Percentiles rank a stretch among this genome's conserved stretches.
Evolutionary conservation across 2,797 vertebrate species (phyloP).

Genomic region (Lithobates sylvaticus): DNA sequence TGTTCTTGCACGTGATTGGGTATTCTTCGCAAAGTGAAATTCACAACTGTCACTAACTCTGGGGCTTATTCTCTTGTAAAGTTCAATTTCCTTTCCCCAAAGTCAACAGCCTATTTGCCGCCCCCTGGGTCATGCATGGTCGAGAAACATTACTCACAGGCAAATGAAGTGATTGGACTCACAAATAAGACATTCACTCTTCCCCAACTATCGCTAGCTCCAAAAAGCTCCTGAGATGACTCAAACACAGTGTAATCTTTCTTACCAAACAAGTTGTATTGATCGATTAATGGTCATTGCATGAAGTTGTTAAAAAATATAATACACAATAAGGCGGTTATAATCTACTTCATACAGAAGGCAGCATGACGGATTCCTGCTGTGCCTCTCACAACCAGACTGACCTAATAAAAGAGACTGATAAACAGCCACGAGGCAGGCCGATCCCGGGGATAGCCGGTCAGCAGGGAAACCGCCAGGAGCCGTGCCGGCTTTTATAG

Average conservation of each 20-base stretch:
- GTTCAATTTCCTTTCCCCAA: too few species aligned
- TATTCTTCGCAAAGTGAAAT: too few species aligned
- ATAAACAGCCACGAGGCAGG: slow-evolving; percentile 3
- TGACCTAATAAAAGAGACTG: slow-evolving; percentile 27
- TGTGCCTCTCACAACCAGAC: slow-evolving; percentile 21
- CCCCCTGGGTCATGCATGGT: too few species aligned
- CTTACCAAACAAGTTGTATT: background rate
- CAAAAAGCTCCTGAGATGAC: background rate
- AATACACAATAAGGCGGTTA: background rate
- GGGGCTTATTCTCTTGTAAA: too few species aligned
- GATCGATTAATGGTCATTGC: too few species aligned
- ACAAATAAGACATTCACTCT: too few species aligned
- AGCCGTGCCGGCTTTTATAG: background rate
- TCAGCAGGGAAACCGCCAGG: background rate
- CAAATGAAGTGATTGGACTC: too few species aligned
- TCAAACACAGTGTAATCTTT: background rate
- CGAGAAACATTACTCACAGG: too few species aligned
- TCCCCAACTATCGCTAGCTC: background rate
- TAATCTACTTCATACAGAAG: slow-evolving; percentile 1
- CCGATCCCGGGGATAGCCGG: background rate
- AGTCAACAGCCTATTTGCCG: too few species aligned
- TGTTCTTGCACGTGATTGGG: too few species aligned
- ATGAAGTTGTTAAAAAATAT: too few species aligned
- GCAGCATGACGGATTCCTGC: background rate
- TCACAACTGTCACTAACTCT: too few species aligned